Conservation (phyloP, 1,140 invertebrate species). For the Mamestra configurata region DNA sequence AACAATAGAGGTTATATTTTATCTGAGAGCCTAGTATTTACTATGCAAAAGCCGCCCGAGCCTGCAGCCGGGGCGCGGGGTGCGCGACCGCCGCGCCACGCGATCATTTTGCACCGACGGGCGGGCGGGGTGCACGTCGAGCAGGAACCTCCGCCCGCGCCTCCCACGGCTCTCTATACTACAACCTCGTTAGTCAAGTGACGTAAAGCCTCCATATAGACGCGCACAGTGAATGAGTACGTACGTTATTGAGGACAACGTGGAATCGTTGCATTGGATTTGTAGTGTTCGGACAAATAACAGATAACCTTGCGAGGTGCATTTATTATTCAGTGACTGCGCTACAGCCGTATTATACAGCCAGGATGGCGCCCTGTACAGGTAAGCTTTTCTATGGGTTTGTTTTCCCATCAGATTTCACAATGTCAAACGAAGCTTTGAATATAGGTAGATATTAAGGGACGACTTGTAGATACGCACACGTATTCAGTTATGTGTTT, state of each 20-base stretch:
- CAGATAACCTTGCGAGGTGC: constrained; percentile 81
- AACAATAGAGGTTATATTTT: constrained; percentile 50
- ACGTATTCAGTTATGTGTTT: not conserved
- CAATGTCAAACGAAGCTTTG: constrained; percentile 41
- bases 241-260: constrained; percentile 55
- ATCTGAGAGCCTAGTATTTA: constrained; percentile 61
- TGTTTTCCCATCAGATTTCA: not conserved
- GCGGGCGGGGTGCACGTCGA: constrained; percentile 74
- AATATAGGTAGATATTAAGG: not conserved
- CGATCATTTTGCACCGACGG: constrained; percentile 78
- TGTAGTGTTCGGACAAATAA: constrained; percentile 61
- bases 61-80: constrained; percentile 64
- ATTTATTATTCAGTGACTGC: constrained; percentile 86
- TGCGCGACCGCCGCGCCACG: constrained; percentile 74
- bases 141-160: constrained; percentile 54
- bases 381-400: constrained; percentile 70
- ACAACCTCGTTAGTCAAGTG: constrained; percentile 82
- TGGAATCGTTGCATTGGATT: constrained; percentile 63
- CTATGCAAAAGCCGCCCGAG: constrained; percentile 59
- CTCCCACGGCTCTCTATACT: constrained; percentile 64
- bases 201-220: constrained; percentile 74
- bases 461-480: not conserved
- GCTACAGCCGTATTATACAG: constrained; percentile 71
- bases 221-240: constrained; percentile 62
- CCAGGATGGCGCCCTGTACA: constrained; percentile 85